These are phyloP conservation scores for Stictocephala bisonia DNA, from an alignment of 2,888 invertebrate genomes.

Conservation along the genomic window DNA sequence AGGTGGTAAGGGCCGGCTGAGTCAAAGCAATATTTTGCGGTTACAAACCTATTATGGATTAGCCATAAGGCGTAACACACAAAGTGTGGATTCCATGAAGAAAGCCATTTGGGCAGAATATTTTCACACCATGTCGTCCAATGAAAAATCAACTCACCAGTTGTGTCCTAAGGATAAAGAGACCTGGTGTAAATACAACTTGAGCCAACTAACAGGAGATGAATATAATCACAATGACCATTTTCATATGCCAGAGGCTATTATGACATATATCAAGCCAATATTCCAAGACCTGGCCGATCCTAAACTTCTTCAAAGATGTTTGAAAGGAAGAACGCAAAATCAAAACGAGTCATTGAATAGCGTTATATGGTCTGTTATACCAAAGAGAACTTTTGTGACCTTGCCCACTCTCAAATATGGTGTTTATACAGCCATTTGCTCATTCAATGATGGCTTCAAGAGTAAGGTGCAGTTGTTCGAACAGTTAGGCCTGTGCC, in stretches of 20 bases:
- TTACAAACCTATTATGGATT: constrained; percentile 30
- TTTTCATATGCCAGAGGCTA: constrained; percentile 25
- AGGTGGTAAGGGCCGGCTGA: constrained; percentile 1
- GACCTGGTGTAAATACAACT: constrained; percentile 55
- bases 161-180: constrained; percentile 55
- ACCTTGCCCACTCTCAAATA: constrained; percentile 39
- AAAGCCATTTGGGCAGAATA: too few species aligned
- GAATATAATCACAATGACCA: constrained; percentile 27
- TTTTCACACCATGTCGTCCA: too few species aligned
- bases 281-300: constrained; percentile 33
- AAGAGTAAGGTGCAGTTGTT: constrained; percentile 29
- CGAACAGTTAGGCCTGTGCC: constrained; percentile 20
- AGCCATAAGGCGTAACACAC: constrained; percentile 30
- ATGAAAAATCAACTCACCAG: constrained; percentile 50
- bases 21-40: background rate
- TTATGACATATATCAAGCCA: constrained; percentile 31
- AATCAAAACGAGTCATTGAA: constrained; percentile 42
- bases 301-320: constrained; percentile 30
- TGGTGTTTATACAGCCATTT: constrained; percentile 44
- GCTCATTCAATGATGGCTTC: constrained; percentile 38
- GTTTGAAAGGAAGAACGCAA: constrained; percentile 41
- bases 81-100: constrained; percentile 30
- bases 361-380: constrained; percentile 37
- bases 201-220: background rate
- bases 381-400: constrained; percentile 49